A percentile compares a stretch with the other conserved stretches of the same genome.
Evolutionary conservation across 1,140 invertebrate species (phyloP).

Genomic region (Anastrepha obliqua): DNA sequence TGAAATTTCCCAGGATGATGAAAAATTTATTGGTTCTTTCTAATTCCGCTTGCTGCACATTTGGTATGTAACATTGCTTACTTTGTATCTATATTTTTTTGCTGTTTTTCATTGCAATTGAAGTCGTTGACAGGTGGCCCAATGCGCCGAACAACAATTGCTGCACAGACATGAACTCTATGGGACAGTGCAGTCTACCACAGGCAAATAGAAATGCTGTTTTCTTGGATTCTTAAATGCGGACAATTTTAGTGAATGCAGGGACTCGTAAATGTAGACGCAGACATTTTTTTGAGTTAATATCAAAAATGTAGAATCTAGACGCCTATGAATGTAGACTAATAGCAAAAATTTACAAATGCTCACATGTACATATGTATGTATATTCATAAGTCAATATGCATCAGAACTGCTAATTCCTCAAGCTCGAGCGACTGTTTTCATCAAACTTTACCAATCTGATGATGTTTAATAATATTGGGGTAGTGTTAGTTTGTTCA

Average conservation of each 20-base stretch:
- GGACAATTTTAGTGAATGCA: background rate
- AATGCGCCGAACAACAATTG: constrained; percentile 2
- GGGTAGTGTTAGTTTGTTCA: no score
- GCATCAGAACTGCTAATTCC: no score
- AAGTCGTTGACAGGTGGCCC: constrained; percentile 35
- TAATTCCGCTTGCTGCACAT: background rate
- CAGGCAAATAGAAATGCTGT: background rate
- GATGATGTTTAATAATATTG: no score
- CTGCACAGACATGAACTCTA: background rate
- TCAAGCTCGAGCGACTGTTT: no score
- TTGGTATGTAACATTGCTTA: constrained; percentile 28
- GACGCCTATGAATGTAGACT: background rate
- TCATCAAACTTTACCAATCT: no score
- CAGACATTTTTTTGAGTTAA: background rate
- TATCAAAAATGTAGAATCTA: background rate
- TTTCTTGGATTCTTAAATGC: constrained; percentile 7
- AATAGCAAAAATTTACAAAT: background rate
- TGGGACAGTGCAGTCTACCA: background rate
- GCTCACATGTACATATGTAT: background rate
- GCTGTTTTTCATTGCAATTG: background rate
- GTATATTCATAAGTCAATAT: no score
- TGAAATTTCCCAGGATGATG: background rate
- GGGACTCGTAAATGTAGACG: background rate
- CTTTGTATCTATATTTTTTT: background rate
- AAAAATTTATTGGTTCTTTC: constrained; percentile 9